Evolutionary conservation across 2,797 vertebrate genomes (phyloP), one percentile per base, ranked within the genome.

Genomic region (Cichlasoma orientale): DNA sequence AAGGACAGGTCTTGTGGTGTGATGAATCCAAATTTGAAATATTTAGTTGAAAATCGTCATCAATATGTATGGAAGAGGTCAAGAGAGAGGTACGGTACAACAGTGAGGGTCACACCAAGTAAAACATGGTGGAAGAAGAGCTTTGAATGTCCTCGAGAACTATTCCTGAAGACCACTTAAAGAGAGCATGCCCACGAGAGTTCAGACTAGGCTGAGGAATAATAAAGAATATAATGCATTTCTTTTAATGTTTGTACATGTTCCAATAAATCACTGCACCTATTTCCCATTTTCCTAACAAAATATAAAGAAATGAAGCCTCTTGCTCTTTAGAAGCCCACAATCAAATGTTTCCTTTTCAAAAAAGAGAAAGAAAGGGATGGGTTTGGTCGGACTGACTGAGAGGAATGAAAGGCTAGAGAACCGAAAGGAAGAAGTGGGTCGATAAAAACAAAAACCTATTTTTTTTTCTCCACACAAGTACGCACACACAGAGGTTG

Each of bases 381-480:
- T 56, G 63, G 75, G 77, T 16, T 78, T 27, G 12, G 4, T 54
- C 25, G 54, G 56, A 27, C 0, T 68, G 55, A 73, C 57, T 68
- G 8, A 74, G n/a, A 81, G 21, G 50, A 74, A 86, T 73, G 19
- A 76, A 71, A 70, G 56, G 4, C 23, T 44, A 13, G 72, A 82
- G 52, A 61, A 29, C 36, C 33, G 47, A 71, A 44, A 33, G 38
- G 23, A 73, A 73, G 73, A 81, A 84, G 58, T 84, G 57, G 68
- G 72, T 47, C 75, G 74, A 80, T 74, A 71, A 85, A 87, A 86
- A 81, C 59, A 69, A 81, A 76, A 55, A 56, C 41, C 47, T 82
- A 61, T 10, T 50, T 12, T 87, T 73, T 75, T 61, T 70, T 63
- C 59, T 36, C 47, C 52, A 72, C 77, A 78, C 76, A 72, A 74